Conservation (phyloP, 2,113 vertebrate species). For the Osmerus mordax region DNA sequence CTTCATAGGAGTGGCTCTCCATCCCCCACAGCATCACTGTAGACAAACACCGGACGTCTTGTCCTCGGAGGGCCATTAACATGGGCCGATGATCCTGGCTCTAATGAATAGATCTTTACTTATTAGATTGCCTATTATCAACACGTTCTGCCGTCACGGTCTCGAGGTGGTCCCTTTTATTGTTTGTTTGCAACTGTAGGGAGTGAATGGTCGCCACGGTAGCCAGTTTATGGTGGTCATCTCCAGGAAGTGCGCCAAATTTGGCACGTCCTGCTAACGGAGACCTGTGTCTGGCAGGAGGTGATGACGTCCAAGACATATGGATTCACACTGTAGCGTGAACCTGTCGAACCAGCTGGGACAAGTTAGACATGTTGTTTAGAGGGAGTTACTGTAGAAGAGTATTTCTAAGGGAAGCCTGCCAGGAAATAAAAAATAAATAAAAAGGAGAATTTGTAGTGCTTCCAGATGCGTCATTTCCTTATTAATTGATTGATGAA, state of each 20-base stretch:
- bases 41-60: background rate
- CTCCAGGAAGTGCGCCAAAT: constrained; percentile 62
- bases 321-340: background rate
- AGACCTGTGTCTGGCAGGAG: background rate
- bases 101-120: background rate
- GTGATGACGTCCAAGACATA: background rate
- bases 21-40: background rate
- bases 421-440: no score
- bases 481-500: background rate
- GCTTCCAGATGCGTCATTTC: no score
- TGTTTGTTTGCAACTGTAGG: constrained; percentile 2
- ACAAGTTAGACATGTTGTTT: background rate
- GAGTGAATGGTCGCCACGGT: constrained; percentile 43
- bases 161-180: constrained; percentile 26
- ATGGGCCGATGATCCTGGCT: background rate
- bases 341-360: no score
- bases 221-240: constrained; percentile 12
- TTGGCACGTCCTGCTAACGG: constrained; percentile 37
- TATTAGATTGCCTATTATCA: constrained; percentile 10
- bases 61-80: constrained; percentile 10
- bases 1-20: background rate
- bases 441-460: no score
- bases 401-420: background rate
- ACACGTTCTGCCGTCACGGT: background rate
- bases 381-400: background rate